Evolutionary conservation across 2,888 invertebrate species (phyloP).

Genomic region (Junonia oenone): DNA sequence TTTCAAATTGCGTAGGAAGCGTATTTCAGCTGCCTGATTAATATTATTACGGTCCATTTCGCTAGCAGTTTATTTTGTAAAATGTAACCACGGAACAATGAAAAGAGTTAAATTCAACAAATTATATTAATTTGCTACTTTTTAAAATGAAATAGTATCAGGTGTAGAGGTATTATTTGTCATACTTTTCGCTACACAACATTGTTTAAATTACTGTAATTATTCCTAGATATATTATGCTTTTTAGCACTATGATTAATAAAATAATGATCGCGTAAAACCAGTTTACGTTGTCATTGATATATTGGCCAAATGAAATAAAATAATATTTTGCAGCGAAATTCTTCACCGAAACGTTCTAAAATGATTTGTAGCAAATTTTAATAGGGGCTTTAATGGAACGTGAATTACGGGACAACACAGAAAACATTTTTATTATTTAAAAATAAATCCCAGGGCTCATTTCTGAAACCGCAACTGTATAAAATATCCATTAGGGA

Average conservation of each 20-base stretch:
- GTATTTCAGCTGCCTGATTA: conserved; percentile 37
- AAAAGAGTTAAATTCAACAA: background rate
- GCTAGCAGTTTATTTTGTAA: background rate
- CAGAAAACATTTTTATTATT: conserved; percentile 24
- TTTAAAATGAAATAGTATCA: no score
- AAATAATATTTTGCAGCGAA: background rate
- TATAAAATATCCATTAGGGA: conserved; percentile 32
- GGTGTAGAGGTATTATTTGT: no score
- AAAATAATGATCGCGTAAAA: background rate
- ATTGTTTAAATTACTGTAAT: no score
- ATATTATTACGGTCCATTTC: conserved; percentile 33
- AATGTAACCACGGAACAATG: background rate
- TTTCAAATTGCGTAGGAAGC: conserved; percentile 39
- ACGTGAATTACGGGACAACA: conserved; percentile 17
- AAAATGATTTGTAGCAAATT: conserved; percentile 13
- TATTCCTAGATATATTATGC: background rate
- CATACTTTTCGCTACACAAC: no score
- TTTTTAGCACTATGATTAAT: background rate
- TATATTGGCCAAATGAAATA: background rate
- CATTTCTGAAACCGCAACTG: conserved; percentile 28
- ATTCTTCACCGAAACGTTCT: background rate
- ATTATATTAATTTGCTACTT: no score
- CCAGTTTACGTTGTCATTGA: background rate
- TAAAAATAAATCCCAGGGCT: conserved; percentile 25
- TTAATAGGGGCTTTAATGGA: conserved; percentile 17